These are phyloP conservation scores for Cosmopolites sordidus DNA, from an alignment of 2,888 invertebrate species.

Conservation along the genomic window DNA sequence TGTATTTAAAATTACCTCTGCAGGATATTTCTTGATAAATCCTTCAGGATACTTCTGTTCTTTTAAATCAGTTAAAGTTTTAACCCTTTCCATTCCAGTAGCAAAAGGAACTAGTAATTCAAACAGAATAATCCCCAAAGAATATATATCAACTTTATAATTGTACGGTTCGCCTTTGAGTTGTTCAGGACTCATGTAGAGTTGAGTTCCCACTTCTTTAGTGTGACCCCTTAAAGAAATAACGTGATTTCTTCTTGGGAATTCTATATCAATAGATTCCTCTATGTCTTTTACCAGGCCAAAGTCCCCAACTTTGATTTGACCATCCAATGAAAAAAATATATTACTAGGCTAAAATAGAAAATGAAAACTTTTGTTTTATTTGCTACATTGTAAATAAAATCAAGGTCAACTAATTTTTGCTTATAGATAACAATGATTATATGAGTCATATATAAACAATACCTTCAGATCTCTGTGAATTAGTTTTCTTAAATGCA, in stretches of 20 bases:
- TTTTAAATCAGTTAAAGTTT: slow-evolving; percentile 62
- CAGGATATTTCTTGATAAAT: slow-evolving; percentile 61
- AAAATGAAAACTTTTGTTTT: neutral
- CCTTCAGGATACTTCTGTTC: slow-evolving; percentile 64
- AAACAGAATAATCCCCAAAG: slow-evolving; percentile 88
- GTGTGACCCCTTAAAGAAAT: slow-evolving; percentile 51
- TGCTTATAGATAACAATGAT: neutral
- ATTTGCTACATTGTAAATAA: neutral
- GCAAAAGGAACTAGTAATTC: slow-evolving; percentile 86
- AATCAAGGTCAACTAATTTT: neutral
- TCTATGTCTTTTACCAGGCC: slow-evolving; percentile 91
- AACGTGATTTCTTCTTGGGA: slow-evolving; percentile 47
- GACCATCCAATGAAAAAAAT: slow-evolving; percentile 86
- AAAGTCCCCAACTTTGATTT: slow-evolving; percentile 96
- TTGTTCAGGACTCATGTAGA: slow-evolving; percentile 99
- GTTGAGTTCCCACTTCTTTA: slow-evolving; percentile 70
- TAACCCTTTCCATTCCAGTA: slow-evolving; percentile 86
- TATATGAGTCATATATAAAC: neutral
- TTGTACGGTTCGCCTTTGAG: slow-evolving; percentile 68
- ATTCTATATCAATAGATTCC: slow-evolving; percentile 49
- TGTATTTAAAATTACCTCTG: slow-evolving; percentile 58
- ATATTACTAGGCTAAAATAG: slow-evolving; percentile 75
- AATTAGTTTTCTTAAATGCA: slow-evolving; percentile 87
- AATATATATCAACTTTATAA: slow-evolving; percentile 93
- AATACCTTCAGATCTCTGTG: slow-evolving; percentile 91